phyloP scores from a whole-genome alignment of 2,113 vertebrate genomes.

The Maccullochella peelii region DNA sequence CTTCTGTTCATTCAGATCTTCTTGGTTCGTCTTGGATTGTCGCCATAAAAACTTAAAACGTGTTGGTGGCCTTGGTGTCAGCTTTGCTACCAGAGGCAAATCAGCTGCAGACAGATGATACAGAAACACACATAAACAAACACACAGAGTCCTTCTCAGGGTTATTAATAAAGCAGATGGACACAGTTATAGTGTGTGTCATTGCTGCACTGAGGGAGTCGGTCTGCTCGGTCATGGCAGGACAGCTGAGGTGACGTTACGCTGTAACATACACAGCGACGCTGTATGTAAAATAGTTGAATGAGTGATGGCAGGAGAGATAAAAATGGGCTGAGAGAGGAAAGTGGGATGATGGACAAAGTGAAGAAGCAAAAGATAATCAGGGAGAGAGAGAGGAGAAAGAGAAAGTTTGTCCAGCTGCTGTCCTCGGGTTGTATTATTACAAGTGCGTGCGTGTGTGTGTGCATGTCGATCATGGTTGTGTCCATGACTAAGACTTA shows the following conservation, averaged over 20 bases:
- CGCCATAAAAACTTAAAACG: neutral
- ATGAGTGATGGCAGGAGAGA: neutral
- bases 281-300: neutral
- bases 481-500: conserved; percentile 11
- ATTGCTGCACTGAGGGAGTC: conserved; percentile 11
- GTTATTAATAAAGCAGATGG: conserved; percentile 48
- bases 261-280: neutral
- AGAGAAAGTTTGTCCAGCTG: conserved; percentile 54
- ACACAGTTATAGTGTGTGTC: conserved; percentile 44
- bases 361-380: neutral
- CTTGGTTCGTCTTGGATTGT: neutral
- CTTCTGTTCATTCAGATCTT: conserved; percentile 1
- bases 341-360: neutral
- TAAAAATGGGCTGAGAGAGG: neutral
- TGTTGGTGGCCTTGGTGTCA: neutral
- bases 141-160: neutral
- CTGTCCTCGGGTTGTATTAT: conserved; percentile 24
- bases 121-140: neutral
- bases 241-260: conserved; percentile 8
- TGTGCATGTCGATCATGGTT: neutral
- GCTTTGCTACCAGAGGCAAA: neutral
- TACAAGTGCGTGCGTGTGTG: conserved; percentile 13
- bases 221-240: neutral
- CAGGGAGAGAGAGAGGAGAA: neutral
- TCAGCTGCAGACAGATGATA: conserved; percentile 2